phyloP scores from a whole-genome alignment of 1,140 invertebrate species.

The Drepana arcuata region DNA sequence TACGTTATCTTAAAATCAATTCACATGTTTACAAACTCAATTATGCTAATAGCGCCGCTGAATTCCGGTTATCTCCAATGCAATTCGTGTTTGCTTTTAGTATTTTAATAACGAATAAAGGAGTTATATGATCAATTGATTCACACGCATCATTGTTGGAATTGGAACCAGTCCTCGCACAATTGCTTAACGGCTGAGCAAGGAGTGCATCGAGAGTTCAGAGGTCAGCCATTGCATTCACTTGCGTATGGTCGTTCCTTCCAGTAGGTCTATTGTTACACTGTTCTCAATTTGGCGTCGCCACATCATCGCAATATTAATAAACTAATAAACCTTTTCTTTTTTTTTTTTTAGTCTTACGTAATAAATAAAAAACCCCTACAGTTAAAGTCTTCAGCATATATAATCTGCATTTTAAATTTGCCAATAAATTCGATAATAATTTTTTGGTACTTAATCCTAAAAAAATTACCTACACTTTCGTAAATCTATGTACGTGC shows the following conservation, averaged over 20 bases:
- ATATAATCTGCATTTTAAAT: too few species aligned
- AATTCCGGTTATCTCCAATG: constrained; percentile 9
- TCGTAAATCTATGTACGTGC: too few species aligned
- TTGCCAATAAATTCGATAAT: too few species aligned
- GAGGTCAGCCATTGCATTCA: constrained; percentile 24
- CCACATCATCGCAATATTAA: too few species aligned
- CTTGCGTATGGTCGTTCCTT: constrained; percentile 7
- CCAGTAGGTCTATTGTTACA: too few species aligned
- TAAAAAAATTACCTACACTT: too few species aligned
- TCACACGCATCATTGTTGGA: constrained; percentile 14
- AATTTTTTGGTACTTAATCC: too few species aligned
- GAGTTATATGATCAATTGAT: constrained; percentile 22
- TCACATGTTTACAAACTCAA: constrained; percentile 6
- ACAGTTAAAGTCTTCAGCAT: too few species aligned
- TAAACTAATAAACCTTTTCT: too few species aligned
- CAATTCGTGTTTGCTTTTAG: constrained; percentile 8
- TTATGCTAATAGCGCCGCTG: constrained; percentile 6
- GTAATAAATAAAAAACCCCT: too few species aligned
- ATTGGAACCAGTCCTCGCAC: constrained; percentile 32
- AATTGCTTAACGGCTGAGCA: constrained; percentile 31
- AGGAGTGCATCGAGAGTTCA: constrained; percentile 26
- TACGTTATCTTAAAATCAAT: constrained; percentile 11
- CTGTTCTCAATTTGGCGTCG: too few species aligned
- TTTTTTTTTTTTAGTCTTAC: too few species aligned
- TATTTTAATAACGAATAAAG: neutral